Evolutionary conservation across 2,888 invertebrate genomes (phyloP).

Genomic region (Dione juno): DNA sequence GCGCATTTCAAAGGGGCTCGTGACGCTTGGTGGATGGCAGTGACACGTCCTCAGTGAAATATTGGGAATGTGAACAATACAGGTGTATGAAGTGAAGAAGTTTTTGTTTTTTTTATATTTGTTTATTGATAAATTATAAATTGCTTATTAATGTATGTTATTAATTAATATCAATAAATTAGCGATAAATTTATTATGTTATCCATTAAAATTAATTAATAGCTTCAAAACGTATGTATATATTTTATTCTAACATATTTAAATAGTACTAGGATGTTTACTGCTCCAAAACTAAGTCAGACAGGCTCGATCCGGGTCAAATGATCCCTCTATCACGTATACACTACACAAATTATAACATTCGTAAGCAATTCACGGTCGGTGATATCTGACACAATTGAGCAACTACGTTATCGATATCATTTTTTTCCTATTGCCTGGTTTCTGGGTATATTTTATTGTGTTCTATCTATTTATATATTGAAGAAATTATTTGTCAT

Average conservation of each 20-base stretch:
- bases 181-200: neutral
- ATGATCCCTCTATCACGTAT: slow-evolving; percentile 23
- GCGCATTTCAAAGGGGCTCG: no score
- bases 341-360: slow-evolving; percentile 31
- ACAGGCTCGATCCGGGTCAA: slow-evolving; percentile 20
- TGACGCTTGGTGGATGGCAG: no score
- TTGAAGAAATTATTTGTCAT: no score
- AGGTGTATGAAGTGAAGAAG: no score
- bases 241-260: neutral
- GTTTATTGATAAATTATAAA: no score
- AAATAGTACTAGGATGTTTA: slow-evolving; percentile 9
- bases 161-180: neutral
- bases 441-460: neutral
- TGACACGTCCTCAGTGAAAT: no score
- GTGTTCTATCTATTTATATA: no score
- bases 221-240: neutral
- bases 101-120: no score
- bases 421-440: neutral
- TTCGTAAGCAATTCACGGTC: slow-evolving; percentile 41
- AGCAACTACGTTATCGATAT: neutral
- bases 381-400: slow-evolving; percentile 36
- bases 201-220: neutral
- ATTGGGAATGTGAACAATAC: no score
- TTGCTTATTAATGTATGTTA: neutral
- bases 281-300: slow-evolving; percentile 3